These are phyloP conservation scores for Cottus gobio DNA, from an alignment of 2,113 vertebrate species.

Conservation along the genomic window DNA sequence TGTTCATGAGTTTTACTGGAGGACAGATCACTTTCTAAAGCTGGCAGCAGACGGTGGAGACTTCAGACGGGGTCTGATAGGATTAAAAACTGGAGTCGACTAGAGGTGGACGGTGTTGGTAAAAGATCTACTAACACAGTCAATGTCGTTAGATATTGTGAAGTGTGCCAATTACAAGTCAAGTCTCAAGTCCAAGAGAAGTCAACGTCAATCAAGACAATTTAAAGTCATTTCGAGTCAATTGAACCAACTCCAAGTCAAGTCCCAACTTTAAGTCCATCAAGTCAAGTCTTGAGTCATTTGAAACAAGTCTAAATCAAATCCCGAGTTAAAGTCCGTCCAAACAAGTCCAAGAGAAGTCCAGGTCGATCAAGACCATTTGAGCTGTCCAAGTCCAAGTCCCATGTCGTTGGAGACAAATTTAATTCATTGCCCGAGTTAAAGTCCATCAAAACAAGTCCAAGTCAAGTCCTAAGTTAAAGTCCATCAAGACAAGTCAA, in stretches of 20 bases:
- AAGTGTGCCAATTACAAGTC: background rate
- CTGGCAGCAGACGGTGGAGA: slow-evolving; percentile 8
- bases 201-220: background rate
- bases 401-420: background rate
- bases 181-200: background rate
- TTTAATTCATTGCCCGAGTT: background rate
- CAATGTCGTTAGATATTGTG: background rate
- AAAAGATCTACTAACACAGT: background rate
- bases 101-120: background rate
- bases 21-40: slow-evolving; percentile 35
- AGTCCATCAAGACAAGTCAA: background rate
- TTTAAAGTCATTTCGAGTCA: background rate
- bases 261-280: no score
- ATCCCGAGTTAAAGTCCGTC: background rate
- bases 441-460: no score
- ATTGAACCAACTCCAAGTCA: no score
- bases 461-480: no score
- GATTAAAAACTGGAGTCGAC: background rate
- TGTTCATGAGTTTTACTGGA: slow-evolving; percentile 42
- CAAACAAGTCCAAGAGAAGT: no score
- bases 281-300: background rate
- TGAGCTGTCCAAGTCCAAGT: no score
- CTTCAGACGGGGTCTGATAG: background rate
- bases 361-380: background rate
- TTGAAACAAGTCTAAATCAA: background rate